These are phyloP conservation scores for Cyprinodon brontotheroides DNA, from an alignment of 2,113 vertebrate genomes.

Conservation along the genomic window DNA sequence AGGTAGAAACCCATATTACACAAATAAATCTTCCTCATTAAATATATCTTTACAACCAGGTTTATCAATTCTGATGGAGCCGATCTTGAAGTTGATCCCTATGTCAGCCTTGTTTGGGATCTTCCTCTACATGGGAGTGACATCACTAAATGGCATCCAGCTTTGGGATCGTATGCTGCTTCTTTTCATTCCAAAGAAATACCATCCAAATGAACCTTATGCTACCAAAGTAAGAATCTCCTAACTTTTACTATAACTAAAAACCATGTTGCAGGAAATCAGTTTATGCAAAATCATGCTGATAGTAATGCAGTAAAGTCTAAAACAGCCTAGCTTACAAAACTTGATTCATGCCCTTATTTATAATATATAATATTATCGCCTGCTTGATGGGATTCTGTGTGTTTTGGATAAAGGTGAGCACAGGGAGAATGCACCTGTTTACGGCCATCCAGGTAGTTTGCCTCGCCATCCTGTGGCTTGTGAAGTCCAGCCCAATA, in stretches of 20 bases:
- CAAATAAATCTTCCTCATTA: not conserved
- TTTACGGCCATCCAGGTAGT: conserved; percentile 88
- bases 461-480: conserved; percentile 86
- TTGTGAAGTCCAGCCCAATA: conserved; percentile 81
- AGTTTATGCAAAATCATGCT: too few relatives aligned
- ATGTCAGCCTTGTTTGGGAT: conserved; percentile 94
- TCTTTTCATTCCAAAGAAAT: conserved; percentile 90
- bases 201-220: conserved; percentile 87
- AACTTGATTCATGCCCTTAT: not conserved
- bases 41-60: conserved; percentile 73
- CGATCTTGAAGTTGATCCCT: conserved; percentile 89
- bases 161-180: conserved; percentile 92
- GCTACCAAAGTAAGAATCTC: conserved; percentile 82
- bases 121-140: conserved; percentile 98
- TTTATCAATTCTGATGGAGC: conserved; percentile 94
- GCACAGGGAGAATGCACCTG: conserved; percentile 91
- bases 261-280: not conserved
- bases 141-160: conserved; percentile 94
- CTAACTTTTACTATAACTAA: not conserved
- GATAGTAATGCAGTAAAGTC: too few relatives aligned
- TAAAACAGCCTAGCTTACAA: too few relatives aligned
- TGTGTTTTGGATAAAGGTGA: conserved; percentile 81
- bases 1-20: not conserved
- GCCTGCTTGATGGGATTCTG: conserved; percentile 1
- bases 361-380: not conserved